These are phyloP conservation scores for Nesogale talazaci DNA, from an alignment of 2,113 vertebrate genomes.

Conservation along the genomic window DNA sequence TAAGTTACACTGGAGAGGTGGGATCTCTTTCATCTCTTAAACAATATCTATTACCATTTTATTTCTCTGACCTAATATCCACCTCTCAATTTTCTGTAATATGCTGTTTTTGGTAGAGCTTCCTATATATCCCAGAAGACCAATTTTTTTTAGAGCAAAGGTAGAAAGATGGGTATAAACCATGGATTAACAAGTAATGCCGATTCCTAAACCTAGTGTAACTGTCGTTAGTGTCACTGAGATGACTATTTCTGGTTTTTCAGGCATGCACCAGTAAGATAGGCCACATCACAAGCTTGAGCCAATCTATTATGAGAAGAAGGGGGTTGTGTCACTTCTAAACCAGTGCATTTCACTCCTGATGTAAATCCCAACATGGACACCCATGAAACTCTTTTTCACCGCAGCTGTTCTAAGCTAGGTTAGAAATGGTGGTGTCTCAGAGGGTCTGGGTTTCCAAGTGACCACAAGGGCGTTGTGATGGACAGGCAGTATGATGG, in stretches of 20 bases:
- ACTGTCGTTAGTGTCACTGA: neutral
- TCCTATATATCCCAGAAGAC: neutral
- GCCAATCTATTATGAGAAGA: neutral
- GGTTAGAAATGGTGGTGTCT: neutral
- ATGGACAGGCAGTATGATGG: neutral
- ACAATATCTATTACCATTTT: neutral
- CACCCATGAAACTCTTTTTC: neutral
- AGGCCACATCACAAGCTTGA: neutral
- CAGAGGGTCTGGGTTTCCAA: neutral
- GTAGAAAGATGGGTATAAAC: neutral
- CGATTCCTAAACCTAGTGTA: neutral
- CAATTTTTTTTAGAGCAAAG: neutral
- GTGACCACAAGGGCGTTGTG: accelerated
- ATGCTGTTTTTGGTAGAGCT: too few species aligned
- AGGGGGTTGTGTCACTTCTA: neutral
- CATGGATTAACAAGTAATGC: neutral
- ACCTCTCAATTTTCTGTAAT: neutral
- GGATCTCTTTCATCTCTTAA: too few species aligned
- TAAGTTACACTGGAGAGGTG: too few species aligned
- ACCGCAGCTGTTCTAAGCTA: neutral
- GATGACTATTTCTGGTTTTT: neutral
- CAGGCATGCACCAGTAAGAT: neutral
- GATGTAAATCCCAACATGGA: neutral
- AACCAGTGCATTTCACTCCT: neutral
- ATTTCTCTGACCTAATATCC: neutral